Evolutionary conservation across 2,113 vertebrate species (phyloP).

Genomic region (Tetrax tetrax): DNA sequence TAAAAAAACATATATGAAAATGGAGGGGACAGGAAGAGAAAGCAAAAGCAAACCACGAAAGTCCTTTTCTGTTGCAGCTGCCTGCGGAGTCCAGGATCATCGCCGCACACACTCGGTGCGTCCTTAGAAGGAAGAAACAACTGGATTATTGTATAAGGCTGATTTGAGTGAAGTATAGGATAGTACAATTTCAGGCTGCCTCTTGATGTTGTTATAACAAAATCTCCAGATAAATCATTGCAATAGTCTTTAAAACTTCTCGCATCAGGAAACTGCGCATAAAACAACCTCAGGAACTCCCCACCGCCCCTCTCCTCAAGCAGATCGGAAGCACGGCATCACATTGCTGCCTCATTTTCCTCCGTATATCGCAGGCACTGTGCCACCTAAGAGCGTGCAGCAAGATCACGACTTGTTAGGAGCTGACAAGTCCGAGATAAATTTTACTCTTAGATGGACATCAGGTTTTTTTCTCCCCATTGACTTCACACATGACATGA

Average conservation of each 20-base stretch:
- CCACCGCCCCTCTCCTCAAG: background rate
- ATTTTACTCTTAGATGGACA: background rate
- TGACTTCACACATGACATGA: background rate
- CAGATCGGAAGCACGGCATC: background rate
- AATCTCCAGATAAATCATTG: background rate
- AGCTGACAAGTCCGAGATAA: background rate
- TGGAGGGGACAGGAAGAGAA: constrained; percentile 45
- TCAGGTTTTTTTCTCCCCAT: background rate
- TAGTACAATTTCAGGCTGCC: background rate
- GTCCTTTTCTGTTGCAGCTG: background rate
- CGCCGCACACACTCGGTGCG: background rate
- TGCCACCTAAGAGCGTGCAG: background rate
- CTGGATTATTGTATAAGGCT: background rate
- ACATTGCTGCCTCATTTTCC: background rate
- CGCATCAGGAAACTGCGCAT: background rate
- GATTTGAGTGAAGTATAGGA: background rate
- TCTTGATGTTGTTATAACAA: background rate
- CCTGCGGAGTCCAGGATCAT: background rate
- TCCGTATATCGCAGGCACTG: background rate
- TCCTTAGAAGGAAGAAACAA: background rate
- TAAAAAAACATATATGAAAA: constrained; percentile 8
- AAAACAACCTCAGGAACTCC: background rate
- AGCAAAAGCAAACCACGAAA: constrained; percentile 31
- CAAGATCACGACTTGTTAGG: background rate
- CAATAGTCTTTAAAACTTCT: background rate